Evolutionary conservation across 1,140 invertebrate species (phyloP), one percentile per base, ranked within the genome.

Genomic region (Globodera rostochiensis): DNA sequence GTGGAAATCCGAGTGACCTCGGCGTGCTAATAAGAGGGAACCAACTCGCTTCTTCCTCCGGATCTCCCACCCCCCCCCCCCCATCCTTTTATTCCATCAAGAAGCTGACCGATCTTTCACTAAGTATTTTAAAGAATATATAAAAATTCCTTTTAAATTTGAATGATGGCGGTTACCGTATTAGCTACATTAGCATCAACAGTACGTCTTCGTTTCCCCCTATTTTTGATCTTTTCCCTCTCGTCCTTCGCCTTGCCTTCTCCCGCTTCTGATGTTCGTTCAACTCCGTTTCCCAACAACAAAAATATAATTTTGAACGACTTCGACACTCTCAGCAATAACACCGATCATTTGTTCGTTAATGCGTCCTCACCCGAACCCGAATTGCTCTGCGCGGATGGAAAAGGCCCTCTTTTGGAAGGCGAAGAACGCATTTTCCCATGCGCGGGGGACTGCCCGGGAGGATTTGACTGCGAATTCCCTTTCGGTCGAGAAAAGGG

Each of bases 381-480:
- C 6, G 57, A 64, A 19, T 64, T 81, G 70, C 69, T 81, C n/a
- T 84, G 83, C 69, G 60, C 80, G n/a, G 84, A 85, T 36, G 84
- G 84, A n/a, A 84, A 82, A 64, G 66, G 71, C 25, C 84, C 84
- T 15, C 57, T 85, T 69, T 47, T 85, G 5, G 84, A 85, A 60
- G 84, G 84, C 7, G 79, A 85, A 53, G 84, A 70, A 45, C 49
- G 75, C 21, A 9, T 82, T 4, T 85, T 85, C 49, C 79, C 80
- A 19, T 85, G 84, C 71, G 67, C 36, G 7, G 57, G 74, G 64
- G 74, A 81, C 45, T 85, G 84, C 53, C 84, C 84, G 47, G 64
- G 81, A n/a, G 84, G 83, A 5, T 85, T 85, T 36, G 64, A 57
- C 11, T 85, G 82, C 73, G 82, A 83, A 76, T 69, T 82, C 11